Percentiles rank a stretch among this genome's conserved stretches.
phyloP scores from a whole-genome alignment of 2,797 vertebrate genomes.

The Anabacerthia variegaticeps region DNA sequence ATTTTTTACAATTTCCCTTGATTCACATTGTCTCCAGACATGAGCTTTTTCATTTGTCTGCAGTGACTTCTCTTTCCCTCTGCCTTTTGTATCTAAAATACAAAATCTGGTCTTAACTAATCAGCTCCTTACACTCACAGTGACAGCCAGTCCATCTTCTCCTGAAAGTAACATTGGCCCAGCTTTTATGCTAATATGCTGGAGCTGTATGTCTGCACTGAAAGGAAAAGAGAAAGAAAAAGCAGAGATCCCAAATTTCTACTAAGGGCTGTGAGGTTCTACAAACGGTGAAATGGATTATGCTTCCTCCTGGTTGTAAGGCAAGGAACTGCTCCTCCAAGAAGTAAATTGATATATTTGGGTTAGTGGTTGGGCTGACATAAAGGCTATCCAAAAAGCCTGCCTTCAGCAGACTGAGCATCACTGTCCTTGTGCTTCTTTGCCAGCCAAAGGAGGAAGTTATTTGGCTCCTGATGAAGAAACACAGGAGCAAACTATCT shows the following conservation, averaged over 20 bases:
- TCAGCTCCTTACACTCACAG: neutral
- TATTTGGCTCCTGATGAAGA: neutral
- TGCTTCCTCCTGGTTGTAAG: neutral
- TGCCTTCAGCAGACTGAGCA: neutral
- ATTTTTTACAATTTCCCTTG: neutral
- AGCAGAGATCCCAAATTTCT: neutral
- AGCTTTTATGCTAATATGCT: neutral
- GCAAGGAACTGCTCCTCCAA: neutral
- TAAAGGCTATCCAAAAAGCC: neutral
- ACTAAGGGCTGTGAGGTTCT: neutral
- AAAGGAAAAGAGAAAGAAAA: neutral
- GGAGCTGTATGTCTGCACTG: neutral
- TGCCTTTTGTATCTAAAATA: neutral
- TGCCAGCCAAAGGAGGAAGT: neutral
- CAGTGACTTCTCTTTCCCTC: neutral
- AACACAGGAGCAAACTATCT: neutral
- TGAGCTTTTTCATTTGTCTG: neutral
- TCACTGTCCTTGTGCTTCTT: neutral
- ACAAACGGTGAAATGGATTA: neutral
- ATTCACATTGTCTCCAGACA: neutral
- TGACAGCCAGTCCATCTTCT: neutral
- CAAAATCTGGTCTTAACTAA: neutral
- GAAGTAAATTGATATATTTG: neutral
- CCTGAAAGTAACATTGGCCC: neutral
- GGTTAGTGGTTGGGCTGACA: neutral